Evolutionary conservation across 2,888 invertebrate species (phyloP), one percentile per base, ranked within the genome.

Genomic region (Glaucopsyche alexis): DNA sequence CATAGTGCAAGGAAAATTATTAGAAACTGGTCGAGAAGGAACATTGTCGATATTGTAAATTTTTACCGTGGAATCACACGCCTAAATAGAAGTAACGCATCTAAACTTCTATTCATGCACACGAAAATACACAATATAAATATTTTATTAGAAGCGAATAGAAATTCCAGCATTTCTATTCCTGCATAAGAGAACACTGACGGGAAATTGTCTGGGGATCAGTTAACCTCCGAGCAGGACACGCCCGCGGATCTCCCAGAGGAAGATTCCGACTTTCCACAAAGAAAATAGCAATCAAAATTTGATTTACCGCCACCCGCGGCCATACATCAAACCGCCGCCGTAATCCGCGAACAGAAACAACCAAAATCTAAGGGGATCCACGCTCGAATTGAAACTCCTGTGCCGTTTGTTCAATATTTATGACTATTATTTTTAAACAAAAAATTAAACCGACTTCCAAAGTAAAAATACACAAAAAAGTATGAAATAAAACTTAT

Each of bases 261-360:
- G 87, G 88, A 88, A 82, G 84, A 86, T 83, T 84, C 87, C 88
- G 87, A 89, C 86, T 90, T 90, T 90, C 89, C 85, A 91, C 91
- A 91, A 91, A 91, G 91, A 91, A 92, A 92, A 91, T 91, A 88
- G 85, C 93, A 93, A 93, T 93, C 92, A 91, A 92, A 92, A 93
- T 93, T 93, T 92, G 92, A 92, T 93, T 93, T 93, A 93, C 93
- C 87, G 91, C 90, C 89, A 87, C 91, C 90, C 89, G 87, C 87
- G 89, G 91, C 91, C 86, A 85, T 90, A 91, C 89, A 90, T 89
- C 90, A 90, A 85, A 85, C 87, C 87, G 81, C 87, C 87, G 81
- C 86, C 87, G 86, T 91, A 90, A 92, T 91, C 90, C 90, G 87
- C 85, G 86, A 87, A 88, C 87, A 86, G 85, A 87, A 85, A 84